Evolutionary conservation across 2,888 invertebrate species (phyloP).

Genomic region (Eupithecia pulchellata): DNA sequence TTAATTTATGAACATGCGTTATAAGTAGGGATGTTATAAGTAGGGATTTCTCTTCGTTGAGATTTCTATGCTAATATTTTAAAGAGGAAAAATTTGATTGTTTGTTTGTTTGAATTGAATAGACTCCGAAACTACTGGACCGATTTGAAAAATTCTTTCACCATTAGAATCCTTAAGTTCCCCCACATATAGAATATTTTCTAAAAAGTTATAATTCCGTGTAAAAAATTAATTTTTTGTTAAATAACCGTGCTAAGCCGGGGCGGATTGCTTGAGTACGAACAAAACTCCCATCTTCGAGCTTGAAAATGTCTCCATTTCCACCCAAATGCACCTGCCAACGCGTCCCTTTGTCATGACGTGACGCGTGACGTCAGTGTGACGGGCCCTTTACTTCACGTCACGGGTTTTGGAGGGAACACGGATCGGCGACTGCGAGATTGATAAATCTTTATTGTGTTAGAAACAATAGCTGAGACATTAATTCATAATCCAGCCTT

Average conservation of each 20-base stretch:
- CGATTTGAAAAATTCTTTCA: too few relatives aligned
- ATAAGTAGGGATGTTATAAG: background rate
- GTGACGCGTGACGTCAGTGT: conserved; percentile 36
- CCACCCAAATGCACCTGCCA: conserved; percentile 44
- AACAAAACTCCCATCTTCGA: conserved; percentile 40
- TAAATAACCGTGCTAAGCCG: too few relatives aligned
- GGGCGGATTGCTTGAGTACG: too few relatives aligned
- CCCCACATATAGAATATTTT: too few relatives aligned
- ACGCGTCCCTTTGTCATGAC: conserved; percentile 31
- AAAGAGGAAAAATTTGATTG: too few relatives aligned
- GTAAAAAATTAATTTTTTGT: too few relatives aligned
- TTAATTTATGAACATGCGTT: too few relatives aligned
- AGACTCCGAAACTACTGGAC: too few relatives aligned
- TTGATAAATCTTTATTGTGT: conserved; percentile 17
- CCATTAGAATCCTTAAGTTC: too few relatives aligned
- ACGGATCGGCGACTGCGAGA: conserved; percentile 29
- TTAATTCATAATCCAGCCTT: conserved; percentile 4
- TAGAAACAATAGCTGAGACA: background rate
- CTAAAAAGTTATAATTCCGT: too few relatives aligned
- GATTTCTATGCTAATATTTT: too few relatives aligned
- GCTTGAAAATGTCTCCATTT: conserved; percentile 41
- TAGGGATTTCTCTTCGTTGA: background rate
- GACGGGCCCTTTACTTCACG: conserved; percentile 40
- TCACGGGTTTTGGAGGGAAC: conserved; percentile 38
- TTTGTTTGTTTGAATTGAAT: too few relatives aligned